Evolutionary conservation across 2,113 vertebrate genomes (phyloP).

Genomic region (Recurvirostra avosetta): DNA sequence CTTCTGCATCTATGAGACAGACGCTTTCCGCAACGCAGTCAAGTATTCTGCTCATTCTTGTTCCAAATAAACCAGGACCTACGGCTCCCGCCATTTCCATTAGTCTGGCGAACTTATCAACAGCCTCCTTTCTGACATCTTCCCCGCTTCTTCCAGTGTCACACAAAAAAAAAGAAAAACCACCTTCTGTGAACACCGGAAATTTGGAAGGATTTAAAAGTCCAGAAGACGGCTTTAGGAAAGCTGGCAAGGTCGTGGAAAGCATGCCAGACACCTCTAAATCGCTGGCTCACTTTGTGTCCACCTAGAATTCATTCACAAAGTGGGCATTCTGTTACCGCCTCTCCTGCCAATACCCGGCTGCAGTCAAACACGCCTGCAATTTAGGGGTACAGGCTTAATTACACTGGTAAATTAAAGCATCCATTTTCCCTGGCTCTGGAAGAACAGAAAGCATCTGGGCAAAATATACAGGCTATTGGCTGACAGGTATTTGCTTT

Average conservation of each 20-base stretch:
- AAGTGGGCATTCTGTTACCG: neutral
- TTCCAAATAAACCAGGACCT: neutral
- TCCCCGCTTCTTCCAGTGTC: neutral
- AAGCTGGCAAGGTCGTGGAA: neutral
- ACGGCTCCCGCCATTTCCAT: neutral
- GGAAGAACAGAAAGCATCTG: neutral
- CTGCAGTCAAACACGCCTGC: neutral
- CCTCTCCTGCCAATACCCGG: neutral
- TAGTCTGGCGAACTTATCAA: neutral
- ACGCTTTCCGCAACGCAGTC: neutral
- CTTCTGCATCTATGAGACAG: neutral
- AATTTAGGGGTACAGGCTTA: neutral
- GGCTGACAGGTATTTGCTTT: neutral
- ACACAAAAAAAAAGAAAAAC: neutral
- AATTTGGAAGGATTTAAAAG: neutral
- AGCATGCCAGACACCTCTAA: neutral
- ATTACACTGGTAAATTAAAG: neutral
- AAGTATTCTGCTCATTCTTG: neutral
- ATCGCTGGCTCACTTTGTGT: neutral
- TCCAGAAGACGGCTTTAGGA: neutral
- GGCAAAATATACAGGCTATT: neutral
- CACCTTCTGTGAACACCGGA: neutral
- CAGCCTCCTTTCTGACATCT: neutral
- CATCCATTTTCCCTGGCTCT: neutral
- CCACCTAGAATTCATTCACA: neutral